A percentile compares a stretch with the other conserved stretches of the same genome.
These are phyloP conservation scores for Drosophila leontia DNA, from an alignment of 1,140 invertebrate species.

Conservation along the genomic window DNA sequence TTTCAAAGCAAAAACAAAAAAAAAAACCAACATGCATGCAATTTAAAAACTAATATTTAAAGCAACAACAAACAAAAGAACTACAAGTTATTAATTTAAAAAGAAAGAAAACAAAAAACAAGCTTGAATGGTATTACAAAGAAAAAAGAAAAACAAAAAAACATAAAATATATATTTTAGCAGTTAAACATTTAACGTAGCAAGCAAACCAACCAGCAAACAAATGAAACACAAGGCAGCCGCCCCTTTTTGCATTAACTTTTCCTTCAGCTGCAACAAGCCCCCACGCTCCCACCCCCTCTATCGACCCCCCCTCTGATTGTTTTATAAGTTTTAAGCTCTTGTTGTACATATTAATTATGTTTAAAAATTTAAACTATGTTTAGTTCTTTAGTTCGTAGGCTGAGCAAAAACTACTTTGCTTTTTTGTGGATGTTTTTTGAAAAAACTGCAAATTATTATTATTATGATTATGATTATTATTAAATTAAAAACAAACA, in stretches of 20 bases:
- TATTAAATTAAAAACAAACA: conserved; percentile 29
- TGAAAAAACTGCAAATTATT: conserved; percentile 80
- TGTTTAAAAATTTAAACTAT: conserved; percentile 44
- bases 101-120: conserved; percentile 32
- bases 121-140: conserved; percentile 59
- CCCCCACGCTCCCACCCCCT: conserved; percentile 12
- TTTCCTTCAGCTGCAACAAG: conserved; percentile 22
- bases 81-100: conserved; percentile 70
- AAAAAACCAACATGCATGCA: conserved; percentile 51
- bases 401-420: conserved; percentile 69
- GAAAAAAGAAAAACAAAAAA: conserved; percentile 28
- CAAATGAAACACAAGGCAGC: conserved; percentile 37
- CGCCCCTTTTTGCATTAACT: conserved; percentile 26
- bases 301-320: conserved; percentile 27
- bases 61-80: conserved; percentile 66
- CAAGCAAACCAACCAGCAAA: conserved; percentile 13
- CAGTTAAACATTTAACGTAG: conserved; percentile 45
- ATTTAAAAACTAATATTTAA: conserved; percentile 54
- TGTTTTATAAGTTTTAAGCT: conserved; percentile 79
- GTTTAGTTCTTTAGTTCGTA: conserved; percentile 53
- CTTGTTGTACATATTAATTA: conserved; percentile 74
- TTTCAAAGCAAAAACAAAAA: conserved; percentile 42
- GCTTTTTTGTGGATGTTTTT: conserved; percentile 73
- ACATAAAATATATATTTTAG: conserved; percentile 52
- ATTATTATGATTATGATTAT: conserved; percentile 57